Evolutionary conservation across 2,113 vertebrate species (phyloP).

Genomic region (Cavia aperea): DNA sequence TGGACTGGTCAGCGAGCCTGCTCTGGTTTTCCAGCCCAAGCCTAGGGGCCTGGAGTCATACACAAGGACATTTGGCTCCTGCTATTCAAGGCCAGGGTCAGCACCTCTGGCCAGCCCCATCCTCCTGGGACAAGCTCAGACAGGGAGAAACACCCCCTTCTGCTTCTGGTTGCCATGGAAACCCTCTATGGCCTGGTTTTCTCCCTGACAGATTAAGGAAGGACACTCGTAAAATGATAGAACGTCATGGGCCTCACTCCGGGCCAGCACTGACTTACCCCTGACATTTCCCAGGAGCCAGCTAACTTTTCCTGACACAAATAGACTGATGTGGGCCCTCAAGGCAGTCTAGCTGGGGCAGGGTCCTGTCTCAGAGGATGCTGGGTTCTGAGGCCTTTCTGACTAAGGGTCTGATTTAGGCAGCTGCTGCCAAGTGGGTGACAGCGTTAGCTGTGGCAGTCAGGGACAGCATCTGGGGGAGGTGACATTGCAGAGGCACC

Average conservation of each 20-base stretch:
- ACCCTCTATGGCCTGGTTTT: background rate
- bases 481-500: background rate
- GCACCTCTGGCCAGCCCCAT: background rate
- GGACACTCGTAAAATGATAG: background rate
- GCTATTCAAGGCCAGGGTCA: background rate
- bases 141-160: background rate
- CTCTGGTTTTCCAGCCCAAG: background rate
- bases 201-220: background rate
- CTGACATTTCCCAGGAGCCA: slow-evolving; percentile 49
- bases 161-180: background rate
- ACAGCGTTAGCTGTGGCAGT: accelerated
- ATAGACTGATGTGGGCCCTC: background rate
- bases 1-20: accelerated
- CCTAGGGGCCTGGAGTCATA: background rate
- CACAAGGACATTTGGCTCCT: background rate
- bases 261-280: slow-evolving; percentile 14
- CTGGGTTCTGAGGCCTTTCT: background rate
- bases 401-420: accelerated
- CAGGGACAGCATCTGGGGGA: background rate
- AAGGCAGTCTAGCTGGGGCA: background rate
- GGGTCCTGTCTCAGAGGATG: background rate
- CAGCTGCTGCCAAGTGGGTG: background rate
- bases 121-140: background rate
- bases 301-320: slow-evolving; percentile 40
- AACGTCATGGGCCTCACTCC: background rate